Evolutionary conservation across 92 coral and sea anemone genomes (phyloP).

Genomic region (Hydrozoanthus gracilis): DNA sequence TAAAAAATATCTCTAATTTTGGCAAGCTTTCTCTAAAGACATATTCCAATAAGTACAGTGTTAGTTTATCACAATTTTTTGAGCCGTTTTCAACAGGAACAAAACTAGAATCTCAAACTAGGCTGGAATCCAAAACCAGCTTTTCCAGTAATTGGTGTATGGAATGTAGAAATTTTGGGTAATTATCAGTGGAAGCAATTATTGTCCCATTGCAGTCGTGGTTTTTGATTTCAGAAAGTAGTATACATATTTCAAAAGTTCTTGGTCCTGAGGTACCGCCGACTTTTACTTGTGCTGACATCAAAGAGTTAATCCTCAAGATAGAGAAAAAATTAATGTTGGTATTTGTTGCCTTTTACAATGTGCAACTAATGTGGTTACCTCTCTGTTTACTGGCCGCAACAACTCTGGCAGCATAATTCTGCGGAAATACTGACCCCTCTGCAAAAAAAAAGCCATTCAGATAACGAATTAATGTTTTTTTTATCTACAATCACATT

Average conservation of each 20-base stretch:
- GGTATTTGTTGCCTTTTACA: background rate
- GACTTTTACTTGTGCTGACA: background rate
- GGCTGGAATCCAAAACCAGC: no score
- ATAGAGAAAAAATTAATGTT: background rate
- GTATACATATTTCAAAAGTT: background rate
- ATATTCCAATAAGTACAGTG: no score
- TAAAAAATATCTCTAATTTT: no score
- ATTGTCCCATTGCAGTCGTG: background rate
- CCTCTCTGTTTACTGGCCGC: constrained; percentile 24
- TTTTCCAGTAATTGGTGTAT: background rate
- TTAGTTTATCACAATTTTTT: no score
- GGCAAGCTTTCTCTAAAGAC: no score
- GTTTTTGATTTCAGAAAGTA: background rate
- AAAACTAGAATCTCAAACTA: no score
- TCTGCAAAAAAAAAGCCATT: constrained; percentile 7
- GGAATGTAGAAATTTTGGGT: background rate
- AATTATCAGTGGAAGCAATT: background rate
- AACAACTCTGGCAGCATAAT: constrained; percentile 20
- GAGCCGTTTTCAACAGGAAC: no score
- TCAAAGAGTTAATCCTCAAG: background rate
- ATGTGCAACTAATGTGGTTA: background rate
- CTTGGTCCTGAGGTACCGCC: no score
- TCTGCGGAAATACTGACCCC: constrained; percentile 14
- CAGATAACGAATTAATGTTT: background rate
- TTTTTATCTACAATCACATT: background rate